Base-by-base conservation (phyloP, 2,113 vertebrate genomes). In the Archilochus colubris region DNA sequence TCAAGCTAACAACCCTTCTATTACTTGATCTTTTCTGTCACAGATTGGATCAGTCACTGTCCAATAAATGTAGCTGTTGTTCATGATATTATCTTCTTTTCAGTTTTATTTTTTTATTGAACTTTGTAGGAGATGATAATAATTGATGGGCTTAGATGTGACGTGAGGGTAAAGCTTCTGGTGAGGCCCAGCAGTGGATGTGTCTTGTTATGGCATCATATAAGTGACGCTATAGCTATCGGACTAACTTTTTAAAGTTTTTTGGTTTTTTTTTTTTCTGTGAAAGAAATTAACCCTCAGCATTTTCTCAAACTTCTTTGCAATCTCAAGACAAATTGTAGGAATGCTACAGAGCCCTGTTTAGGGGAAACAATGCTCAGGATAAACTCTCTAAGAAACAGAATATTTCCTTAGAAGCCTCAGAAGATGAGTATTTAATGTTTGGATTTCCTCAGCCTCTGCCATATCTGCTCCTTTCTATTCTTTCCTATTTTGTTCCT, bases 1-100 rank as follows among this genome's bases (percentile, higher is more conserved):
- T 96, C 76, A 93, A 67, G 82, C 82, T 95, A 96, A 97, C 94
- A 92, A 80, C 90, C 91, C 61, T 94, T 92, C 80, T 92, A 74
- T 38, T 81, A 72, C 91, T 96, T 97, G 96, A 97, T 97, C 94
- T 96, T 92, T 96, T 94, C 86, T 96, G 94, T 84, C 94, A 94
- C 75, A 95, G 76, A 91, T 88, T 96, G 95, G 84, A 96, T 97
- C 96, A 95, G 88, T 83, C 76, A 46, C 79, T 54, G 46, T 87
- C 89, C 94, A 93, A 95, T 94, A 91, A 95, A 93, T 82, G 86
- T 33, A 96, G 91, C 76, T 91, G 96, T 94, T 95, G 84, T 94
- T 95, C 38, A 4, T 28, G 84, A 85, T 64, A 93, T 62, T 76
- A 82, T 91, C 95, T n/a, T 78, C 75, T 94, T 92, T 89, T n/a